Base-by-base conservation (phyloP, 2,113 vertebrate genomes). In the Callipepla californica region DNA sequence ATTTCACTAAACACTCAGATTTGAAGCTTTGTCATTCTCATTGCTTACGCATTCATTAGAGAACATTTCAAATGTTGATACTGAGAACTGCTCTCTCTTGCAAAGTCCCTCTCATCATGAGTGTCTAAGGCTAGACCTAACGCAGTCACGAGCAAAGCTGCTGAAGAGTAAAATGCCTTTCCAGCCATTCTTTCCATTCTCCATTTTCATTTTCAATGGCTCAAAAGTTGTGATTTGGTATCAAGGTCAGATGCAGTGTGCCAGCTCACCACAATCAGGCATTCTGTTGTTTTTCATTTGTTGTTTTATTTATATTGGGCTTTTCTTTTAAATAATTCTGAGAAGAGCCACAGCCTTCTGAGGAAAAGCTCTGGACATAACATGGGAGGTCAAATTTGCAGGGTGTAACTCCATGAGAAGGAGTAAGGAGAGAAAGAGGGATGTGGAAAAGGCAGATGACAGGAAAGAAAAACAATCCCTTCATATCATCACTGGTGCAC, bases 321-420 rank as follows among this genome's bases (percentile, higher is more conserved):
- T 44, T 44, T 47, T 18, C 7, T 45, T 67, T 75, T 78, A 53
- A 77, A 50, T 48, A 79, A 53, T 53, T 85, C 92, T 90, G 80
- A 90, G 90, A 96, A 92, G 51, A 91, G 86, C 94, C 94, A 90
- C 85, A 90, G 88, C 90, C 86, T 96, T 92, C 80, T 81, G 63
- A 90, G 81, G 58, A 93, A 95, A 94, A 92, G 86, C 84, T 96
- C 93, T 96, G 80, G 95, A 82, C 30, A 32, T 96, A 96, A 89
- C 87, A 61, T 3, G 48, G 92, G 94, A 97, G 62, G 67, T 78
- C 90, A 84, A 93, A 88, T 70, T 66, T 94, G 89, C 81, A 89
- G 22, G 76, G 81, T 88, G 61, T 78, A 77, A 20, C 48, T 92
- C 87, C 89, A 36, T 81, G 44, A 75, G 75, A 94, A 44, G 26